These are phyloP conservation scores for Nibea albiflora DNA, from an alignment of 2,113 vertebrate species.

Conservation along the genomic window DNA sequence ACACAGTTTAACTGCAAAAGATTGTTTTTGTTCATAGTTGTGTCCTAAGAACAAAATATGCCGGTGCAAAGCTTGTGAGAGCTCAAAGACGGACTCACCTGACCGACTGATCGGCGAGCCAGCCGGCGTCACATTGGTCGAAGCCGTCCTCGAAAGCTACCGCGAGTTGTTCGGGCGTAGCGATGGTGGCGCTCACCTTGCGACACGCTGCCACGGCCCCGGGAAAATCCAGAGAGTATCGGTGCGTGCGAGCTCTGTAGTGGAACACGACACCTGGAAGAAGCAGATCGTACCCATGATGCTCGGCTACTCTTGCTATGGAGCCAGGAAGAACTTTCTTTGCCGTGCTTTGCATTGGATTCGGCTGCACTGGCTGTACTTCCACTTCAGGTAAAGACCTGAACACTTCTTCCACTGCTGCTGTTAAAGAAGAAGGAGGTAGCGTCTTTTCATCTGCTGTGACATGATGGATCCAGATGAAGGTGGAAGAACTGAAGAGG, in stretches of 20 bases:
- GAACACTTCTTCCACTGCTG: no score
- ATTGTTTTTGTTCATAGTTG: background rate
- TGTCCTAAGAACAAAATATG: no score
- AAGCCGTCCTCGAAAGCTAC: slow-evolving; percentile 94
- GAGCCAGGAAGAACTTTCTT: no score
- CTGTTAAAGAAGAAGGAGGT: background rate
- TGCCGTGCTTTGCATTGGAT: no score
- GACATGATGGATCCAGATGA: background rate
- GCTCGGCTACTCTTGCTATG: background rate
- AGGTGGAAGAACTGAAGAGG: background rate
- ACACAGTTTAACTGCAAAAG: background rate
- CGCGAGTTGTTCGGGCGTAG: slow-evolving; percentile 88
- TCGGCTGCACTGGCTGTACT: no score
- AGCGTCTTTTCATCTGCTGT: background rate
- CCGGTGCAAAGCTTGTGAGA: no score
- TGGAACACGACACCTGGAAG: slow-evolving; percentile 95
- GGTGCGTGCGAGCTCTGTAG: slow-evolving; percentile 87
- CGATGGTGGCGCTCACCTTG: slow-evolving; percentile 85
- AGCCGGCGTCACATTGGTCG: slow-evolving; percentile 96
- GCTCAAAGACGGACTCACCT: slow-evolving; percentile 74
- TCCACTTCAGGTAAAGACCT: no score
- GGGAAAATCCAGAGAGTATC: slow-evolving; percentile 89
- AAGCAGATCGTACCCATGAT: background rate
- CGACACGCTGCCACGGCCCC: slow-evolving; percentile 85
- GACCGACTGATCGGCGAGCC: slow-evolving; percentile 93